Conservation (phyloP, 2,888 invertebrate species). For the Agrotis ipsilon region DNA sequence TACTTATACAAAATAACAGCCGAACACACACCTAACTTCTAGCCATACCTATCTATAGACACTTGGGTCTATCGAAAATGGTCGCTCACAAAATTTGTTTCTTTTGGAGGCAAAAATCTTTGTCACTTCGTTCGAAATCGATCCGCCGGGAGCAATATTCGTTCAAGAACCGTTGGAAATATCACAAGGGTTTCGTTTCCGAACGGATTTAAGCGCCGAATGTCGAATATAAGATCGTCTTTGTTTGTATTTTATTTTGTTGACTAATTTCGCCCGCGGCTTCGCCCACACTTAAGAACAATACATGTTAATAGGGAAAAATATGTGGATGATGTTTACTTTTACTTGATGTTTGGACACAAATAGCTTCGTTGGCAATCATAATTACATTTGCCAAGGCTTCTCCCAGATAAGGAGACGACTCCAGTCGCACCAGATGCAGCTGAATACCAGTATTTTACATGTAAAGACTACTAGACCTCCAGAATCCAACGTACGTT, state of each 20-base stretch:
- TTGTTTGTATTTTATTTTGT: slow-evolving; percentile 60
- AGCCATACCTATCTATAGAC: slow-evolving; percentile 18
- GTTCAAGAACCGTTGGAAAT: slow-evolving; percentile 80
- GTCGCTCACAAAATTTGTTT: slow-evolving; percentile 65
- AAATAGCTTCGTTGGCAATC: no score
- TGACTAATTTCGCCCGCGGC: slow-evolving; percentile 17
- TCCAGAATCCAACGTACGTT: no score
- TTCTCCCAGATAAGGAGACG: no score
- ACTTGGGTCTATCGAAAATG: slow-evolving; percentile 57
- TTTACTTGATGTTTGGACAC: neutral
- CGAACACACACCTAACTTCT: no score
- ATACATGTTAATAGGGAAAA: slow-evolving; percentile 5
- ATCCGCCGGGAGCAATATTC: slow-evolving; percentile 79
- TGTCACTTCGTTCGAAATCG: slow-evolving; percentile 71
- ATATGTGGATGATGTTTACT: neutral
- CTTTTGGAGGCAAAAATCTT: slow-evolving; percentile 74
- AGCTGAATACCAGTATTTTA: no score
- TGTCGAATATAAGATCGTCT: slow-evolving; percentile 44
- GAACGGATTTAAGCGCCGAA: slow-evolving; percentile 69
- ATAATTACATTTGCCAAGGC: no score
- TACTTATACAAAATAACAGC: slow-evolving; percentile 10
- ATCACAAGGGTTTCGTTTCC: slow-evolving; percentile 75
- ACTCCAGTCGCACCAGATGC: no score
- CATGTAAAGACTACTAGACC: no score
- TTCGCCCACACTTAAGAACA: slow-evolving; percentile 7